Evolutionary conservation across 1,140 invertebrate species (phyloP).

Genomic region (Scaptomyza graminum): DNA sequence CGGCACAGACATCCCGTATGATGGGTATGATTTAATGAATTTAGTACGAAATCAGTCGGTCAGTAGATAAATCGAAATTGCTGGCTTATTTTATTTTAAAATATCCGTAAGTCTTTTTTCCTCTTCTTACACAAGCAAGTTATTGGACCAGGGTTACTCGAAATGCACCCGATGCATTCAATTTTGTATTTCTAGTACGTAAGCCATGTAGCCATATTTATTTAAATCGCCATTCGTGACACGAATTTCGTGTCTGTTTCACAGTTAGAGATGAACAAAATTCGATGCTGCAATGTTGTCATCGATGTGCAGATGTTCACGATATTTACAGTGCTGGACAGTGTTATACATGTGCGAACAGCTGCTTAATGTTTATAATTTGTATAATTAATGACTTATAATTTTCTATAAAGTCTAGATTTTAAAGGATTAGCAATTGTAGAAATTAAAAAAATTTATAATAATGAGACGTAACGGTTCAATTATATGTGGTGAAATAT

Average conservation of each 20-base stretch:
- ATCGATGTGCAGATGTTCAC: slow-evolving; percentile 9
- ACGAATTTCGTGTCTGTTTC: slow-evolving; percentile 41
- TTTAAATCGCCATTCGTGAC: slow-evolving; percentile 45
- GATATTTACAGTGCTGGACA: slow-evolving; percentile 25
- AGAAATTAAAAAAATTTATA: not conserved
- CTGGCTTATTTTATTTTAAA: no score
- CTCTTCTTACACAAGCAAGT: no score
- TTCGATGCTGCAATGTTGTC: slow-evolving; percentile 7
- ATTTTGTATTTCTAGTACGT: no score
- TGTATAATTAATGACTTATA: slow-evolving; percentile 3
- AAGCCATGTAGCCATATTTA: no score
- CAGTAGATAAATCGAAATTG: no score
- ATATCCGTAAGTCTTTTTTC: no score
- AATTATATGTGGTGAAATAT: not conserved
- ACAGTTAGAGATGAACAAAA: slow-evolving; percentile 31
- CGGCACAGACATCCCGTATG: no score
- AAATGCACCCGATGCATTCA: no score
- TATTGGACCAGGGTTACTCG: no score
- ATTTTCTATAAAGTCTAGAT: not conserved
- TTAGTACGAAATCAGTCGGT: no score
- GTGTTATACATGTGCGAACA: not conserved
- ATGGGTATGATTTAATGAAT: no score
- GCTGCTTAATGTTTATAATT: slow-evolving; percentile 13
- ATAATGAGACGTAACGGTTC: not conserved
- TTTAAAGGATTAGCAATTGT: not conserved